Percentiles rank a stretch among this genome's conserved stretches.
These are phyloP conservation scores for Camarhynchus parvulus DNA, from an alignment of 2,113 vertebrate species.

Conservation along the genomic window DNA sequence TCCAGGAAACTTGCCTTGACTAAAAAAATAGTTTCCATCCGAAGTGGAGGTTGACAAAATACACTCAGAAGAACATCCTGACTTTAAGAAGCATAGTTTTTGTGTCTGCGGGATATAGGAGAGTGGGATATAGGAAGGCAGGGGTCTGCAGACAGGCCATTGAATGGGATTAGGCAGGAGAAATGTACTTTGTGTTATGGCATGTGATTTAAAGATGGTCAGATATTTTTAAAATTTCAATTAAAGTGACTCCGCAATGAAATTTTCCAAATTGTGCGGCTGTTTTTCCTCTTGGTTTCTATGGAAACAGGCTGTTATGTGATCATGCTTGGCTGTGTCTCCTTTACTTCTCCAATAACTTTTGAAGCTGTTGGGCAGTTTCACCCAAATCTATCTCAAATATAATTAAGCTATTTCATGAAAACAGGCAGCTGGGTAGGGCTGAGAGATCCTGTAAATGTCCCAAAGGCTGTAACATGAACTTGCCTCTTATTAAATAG, in stretches of 20 bases:
- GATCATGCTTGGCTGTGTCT: constrained; percentile 49
- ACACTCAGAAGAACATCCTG: not conserved
- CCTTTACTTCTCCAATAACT: constrained; percentile 54
- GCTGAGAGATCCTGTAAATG: constrained; percentile 20
- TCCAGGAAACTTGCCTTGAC: not conserved
- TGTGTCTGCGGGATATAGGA: not conserved
- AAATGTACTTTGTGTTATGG: not conserved
- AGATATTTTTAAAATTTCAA: constrained; percentile 54
- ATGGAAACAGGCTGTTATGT: constrained; percentile 44
- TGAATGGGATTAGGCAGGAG: not conserved
- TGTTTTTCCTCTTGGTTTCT: constrained; percentile 57
- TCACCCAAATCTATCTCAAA: constrained; percentile 30
- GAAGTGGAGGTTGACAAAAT: not conserved
- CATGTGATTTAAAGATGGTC: not conserved
- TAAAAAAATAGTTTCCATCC: not conserved
- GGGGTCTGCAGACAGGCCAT: not conserved
- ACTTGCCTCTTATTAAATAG: constrained; percentile 44
- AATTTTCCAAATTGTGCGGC: constrained; percentile 38
- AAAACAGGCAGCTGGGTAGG: constrained; percentile 44
- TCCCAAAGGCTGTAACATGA: constrained; percentile 63
- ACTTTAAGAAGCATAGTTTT: not conserved
- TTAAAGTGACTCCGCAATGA: constrained; percentile 20
- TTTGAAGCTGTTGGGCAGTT: constrained; percentile 57
- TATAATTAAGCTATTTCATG: constrained; percentile 40
- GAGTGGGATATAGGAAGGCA: not conserved